Evolutionary conservation across 1,140 invertebrate genomes (phyloP).

Genomic region (Drosophila mayri): DNA sequence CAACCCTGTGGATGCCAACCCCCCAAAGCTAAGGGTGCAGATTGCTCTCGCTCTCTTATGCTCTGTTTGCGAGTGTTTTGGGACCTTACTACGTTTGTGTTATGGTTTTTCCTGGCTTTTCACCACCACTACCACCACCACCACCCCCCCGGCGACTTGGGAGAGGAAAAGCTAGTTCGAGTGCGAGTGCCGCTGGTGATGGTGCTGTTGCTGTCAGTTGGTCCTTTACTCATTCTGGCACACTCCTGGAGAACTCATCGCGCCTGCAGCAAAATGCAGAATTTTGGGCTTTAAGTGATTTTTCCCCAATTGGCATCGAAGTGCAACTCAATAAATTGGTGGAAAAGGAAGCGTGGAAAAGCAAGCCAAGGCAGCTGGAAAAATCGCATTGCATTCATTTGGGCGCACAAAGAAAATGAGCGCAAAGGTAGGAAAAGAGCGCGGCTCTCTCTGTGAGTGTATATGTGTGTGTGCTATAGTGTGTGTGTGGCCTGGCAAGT

Average conservation of each 20-base stretch:
- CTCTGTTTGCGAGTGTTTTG: slow-evolving; percentile 45
- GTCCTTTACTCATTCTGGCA: slow-evolving; percentile 6
- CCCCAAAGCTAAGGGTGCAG: slow-evolving; percentile 12
- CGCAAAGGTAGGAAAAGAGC: slow-evolving; percentile 76
- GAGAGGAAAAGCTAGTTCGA: slow-evolving; percentile 44
- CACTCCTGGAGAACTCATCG: slow-evolving; percentile 3
- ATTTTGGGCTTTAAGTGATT: slow-evolving; percentile 11
- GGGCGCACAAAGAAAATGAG: slow-evolving; percentile 80
- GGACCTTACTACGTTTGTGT: slow-evolving; percentile 44
- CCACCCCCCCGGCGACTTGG: not conserved
- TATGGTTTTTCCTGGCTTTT: slow-evolving; percentile 57
- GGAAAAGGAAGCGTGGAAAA: slow-evolving; percentile 21
- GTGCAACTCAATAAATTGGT: slow-evolving; percentile 1
- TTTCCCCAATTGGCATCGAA: slow-evolving; percentile 1
- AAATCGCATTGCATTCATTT: slow-evolving; percentile 71
- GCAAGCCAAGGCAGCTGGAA: slow-evolving; percentile 23
- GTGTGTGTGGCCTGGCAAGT: slow-evolving; percentile 8
- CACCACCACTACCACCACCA: not conserved
- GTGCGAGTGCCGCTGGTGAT: slow-evolving; percentile 41
- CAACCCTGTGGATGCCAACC: slow-evolving; percentile 11
- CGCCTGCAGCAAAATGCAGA: slow-evolving; percentile 11
- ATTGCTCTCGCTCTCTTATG: not conserved
- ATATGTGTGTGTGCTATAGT: not conserved
- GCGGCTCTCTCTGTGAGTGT: slow-evolving; percentile 26
- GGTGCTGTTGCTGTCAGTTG: slow-evolving; percentile 34